phyloP scores from a whole-genome alignment of 2,888 invertebrate species.

The Arctia plantaginis region DNA sequence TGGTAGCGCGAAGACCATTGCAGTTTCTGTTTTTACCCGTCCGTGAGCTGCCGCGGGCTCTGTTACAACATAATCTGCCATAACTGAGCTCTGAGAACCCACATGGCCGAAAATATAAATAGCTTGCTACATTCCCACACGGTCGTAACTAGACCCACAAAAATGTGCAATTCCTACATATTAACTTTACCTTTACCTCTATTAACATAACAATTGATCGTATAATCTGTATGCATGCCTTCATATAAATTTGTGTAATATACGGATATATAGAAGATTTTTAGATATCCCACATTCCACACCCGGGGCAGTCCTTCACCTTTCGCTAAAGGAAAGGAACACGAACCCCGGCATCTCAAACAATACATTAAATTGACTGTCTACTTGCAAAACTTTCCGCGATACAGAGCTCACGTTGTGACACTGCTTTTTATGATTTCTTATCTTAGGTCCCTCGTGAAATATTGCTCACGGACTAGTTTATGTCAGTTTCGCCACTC shows the following conservation, averaged over 20 bases:
- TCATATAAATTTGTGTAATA: conserved; percentile 68
- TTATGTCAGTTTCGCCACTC: conserved; percentile 70
- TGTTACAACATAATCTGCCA: conserved; percentile 76
- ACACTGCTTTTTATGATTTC: conserved; percentile 76
- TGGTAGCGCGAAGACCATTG: conserved; percentile 80
- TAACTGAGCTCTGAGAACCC: conserved; percentile 72
- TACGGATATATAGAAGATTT: conserved; percentile 55
- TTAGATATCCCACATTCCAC: conserved; percentile 69
- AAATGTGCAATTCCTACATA: conserved; percentile 46
- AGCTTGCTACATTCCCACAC: conserved; percentile 50
- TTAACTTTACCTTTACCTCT: conserved; percentile 28
- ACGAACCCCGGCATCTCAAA: conserved; percentile 69
- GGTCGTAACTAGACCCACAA: conserved; percentile 53
- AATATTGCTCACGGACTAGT: conserved; percentile 77
- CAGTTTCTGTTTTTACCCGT: conserved; percentile 80
- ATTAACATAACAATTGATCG: conserved; percentile 48
- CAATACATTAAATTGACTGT: conserved; percentile 68
- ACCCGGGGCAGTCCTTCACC: conserved; percentile 74
- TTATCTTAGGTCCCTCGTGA: conserved; percentile 76
- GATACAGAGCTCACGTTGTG: conserved; percentile 69
- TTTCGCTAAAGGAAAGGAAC: conserved; percentile 75
- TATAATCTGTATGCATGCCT: conserved; percentile 52
- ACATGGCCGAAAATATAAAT: conserved; percentile 67
- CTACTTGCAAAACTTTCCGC: conserved; percentile 78
- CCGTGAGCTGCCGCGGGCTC: conserved; percentile 73